Conservation (phyloP, 2,797 vertebrate species). For the Xenopus petersii region DNA sequence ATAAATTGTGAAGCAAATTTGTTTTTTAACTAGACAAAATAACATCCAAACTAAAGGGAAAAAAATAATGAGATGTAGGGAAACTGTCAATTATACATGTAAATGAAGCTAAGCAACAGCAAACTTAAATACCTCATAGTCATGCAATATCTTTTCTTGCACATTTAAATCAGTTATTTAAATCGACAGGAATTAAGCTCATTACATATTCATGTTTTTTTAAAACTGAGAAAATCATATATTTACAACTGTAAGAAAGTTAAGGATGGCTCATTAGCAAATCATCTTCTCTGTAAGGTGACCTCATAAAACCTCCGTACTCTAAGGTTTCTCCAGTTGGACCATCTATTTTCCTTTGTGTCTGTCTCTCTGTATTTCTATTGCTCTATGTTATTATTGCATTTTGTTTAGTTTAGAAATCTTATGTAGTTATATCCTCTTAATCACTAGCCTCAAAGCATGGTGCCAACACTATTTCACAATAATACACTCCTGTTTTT, state of each 20-base stretch:
- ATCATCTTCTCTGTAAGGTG: no score
- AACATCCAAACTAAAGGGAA: slow-evolving; percentile 19
- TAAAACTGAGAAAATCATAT: slow-evolving; percentile 5
- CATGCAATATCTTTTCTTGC: neutral
- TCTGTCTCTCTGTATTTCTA: no score
- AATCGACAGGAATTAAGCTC: neutral
- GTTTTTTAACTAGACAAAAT: slow-evolving; percentile 20
- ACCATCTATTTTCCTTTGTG: no score
- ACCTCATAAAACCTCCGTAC: no score
- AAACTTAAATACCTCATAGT: neutral
- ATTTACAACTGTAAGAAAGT: neutral
- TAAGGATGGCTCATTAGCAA: neutral
- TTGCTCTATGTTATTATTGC: no score
- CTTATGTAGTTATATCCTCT: no score
- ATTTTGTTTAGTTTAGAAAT: no score
- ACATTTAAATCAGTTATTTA: slow-evolving; percentile 6
- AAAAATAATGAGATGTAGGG: slow-evolving; percentile 1
- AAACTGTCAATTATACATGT: slow-evolving; percentile 4
- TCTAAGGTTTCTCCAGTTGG: no score
- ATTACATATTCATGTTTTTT: slow-evolving; percentile 5
- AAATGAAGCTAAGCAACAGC: neutral
- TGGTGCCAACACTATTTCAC: no score
- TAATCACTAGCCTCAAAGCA: no score
- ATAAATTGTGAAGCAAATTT: slow-evolving; percentile 50
- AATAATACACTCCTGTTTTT: no score